phyloP scores from a whole-genome alignment of 1,140 invertebrate genomes.

The Bombus turneri region DNA sequence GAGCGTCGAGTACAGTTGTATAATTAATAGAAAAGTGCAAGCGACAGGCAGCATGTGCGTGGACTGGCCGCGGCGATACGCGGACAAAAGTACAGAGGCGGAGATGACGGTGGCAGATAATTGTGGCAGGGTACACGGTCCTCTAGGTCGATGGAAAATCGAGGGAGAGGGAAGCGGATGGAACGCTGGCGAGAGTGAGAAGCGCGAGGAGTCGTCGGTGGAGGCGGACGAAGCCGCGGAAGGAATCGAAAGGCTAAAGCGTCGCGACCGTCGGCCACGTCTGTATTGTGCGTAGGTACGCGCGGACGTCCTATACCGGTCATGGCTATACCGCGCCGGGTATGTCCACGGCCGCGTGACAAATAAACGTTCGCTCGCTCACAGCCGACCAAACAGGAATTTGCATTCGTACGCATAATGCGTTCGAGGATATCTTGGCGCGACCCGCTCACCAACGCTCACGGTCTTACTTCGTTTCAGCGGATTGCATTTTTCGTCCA shows the following conservation, averaged over 20 bases:
- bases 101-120: conserved; percentile 68
- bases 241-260: conserved; percentile 48
- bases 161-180: conserved; percentile 29
- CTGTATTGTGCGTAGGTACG: conserved; percentile 17
- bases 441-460: neutral
- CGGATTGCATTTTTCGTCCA: neutral
- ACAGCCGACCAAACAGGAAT: conserved; percentile 59
- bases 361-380: conserved; percentile 67
- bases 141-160: conserved; percentile 63
- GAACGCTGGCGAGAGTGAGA: neutral
- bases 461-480: neutral
- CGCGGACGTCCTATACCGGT: conserved; percentile 45
- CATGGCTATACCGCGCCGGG: conserved; percentile 25
- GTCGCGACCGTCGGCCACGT: conserved; percentile 14
- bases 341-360: conserved; percentile 64
- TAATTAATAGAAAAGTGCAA: conserved; percentile 67
- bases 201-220: neutral
- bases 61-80: conserved; percentile 38
- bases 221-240: conserved; percentile 6
- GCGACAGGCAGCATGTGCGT: conserved; percentile 50
- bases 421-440: conserved; percentile 20
- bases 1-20: conserved; percentile 56
- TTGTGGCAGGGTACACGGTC: conserved; percentile 65
- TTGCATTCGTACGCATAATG: conserved; percentile 69
- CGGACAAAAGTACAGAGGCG: conserved; percentile 53